Conservation (phyloP, 2,888 invertebrate genomes). For the Agriopis aurantiaria region DNA sequence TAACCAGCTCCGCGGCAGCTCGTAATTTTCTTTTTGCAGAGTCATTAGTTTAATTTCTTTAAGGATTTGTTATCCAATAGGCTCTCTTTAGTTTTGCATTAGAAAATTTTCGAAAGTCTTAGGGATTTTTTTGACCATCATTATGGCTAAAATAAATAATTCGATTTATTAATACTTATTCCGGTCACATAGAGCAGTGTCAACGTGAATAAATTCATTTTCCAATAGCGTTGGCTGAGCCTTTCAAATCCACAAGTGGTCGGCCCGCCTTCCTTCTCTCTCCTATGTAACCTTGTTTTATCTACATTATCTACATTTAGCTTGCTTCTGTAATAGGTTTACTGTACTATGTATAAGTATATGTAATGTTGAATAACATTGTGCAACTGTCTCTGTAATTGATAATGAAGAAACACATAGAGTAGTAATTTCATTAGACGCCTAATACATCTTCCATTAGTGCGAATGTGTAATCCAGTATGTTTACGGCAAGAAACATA, state of each 20-base stretch:
- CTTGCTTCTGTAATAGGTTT: slow-evolving; percentile 5
- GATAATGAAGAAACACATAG: slow-evolving; percentile 8
- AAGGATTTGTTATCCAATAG: background rate
- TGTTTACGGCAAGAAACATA: slow-evolving; percentile 43
- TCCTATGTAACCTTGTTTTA: slow-evolving; percentile 46
- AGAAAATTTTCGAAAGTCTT: background rate
- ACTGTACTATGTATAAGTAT: background rate
- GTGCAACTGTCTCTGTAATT: background rate
- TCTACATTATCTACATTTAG: slow-evolving; percentile 9
- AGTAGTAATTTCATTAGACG: slow-evolving; percentile 31
- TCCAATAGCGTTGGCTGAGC: slow-evolving; percentile 62
- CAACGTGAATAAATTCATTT: slow-evolving; percentile 60
- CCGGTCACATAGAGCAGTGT: slow-evolving; percentile 20
- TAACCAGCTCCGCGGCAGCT: slow-evolving; percentile 15
- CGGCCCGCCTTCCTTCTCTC: slow-evolving; percentile 69
- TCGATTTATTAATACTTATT: background rate
- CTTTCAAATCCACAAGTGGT: slow-evolving; percentile 82
- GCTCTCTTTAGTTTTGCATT: too few relatives aligned
- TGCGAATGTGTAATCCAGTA: slow-evolving; percentile 37
- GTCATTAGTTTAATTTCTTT: background rate
- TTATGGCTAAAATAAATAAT: background rate
- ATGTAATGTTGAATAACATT: background rate
- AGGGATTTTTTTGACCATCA: too few relatives aligned
- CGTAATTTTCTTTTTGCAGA: slow-evolving; percentile 2
- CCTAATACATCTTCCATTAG: slow-evolving; percentile 12